Conservation (phyloP, 2,797 vertebrate species). For the Adrianichthys oophorus region DNA sequence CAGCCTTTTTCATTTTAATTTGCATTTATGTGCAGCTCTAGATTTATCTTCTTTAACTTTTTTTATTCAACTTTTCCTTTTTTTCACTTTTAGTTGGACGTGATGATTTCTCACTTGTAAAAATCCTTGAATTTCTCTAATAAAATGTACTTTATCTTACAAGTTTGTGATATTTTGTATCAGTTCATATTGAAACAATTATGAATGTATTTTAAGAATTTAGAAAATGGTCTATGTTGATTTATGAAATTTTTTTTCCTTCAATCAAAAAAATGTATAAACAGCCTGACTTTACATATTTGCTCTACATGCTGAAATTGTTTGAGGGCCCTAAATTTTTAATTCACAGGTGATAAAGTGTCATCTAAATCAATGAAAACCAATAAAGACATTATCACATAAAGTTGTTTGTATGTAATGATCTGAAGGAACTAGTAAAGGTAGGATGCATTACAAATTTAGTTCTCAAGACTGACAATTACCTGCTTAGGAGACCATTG, state of each 20-base stretch:
- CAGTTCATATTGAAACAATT: slow-evolving; percentile 1
- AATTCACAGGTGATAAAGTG: slow-evolving; percentile 8
- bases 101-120: slow-evolving; percentile 1
- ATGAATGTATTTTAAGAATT: not conserved
- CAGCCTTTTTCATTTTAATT: slow-evolving; percentile 1
- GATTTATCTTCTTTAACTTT: slow-evolving; percentile 1
- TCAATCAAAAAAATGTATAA: too few species aligned
- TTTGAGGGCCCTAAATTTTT: slow-evolving; percentile 1
- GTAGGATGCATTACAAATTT: too few species aligned
- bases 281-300: not conserved
- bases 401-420: not conserved
- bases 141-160: not conserved
- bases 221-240: too few species aligned
- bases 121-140: not conserved
- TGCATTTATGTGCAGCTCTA: slow-evolving; percentile 4
- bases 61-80: not conserved
- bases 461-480: too few species aligned
- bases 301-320: slow-evolving; percentile 6
- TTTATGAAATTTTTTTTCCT: too few species aligned
- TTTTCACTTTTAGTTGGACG: too few species aligned
- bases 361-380: slow-evolving; percentile 29
- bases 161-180: slow-evolving; percentile 1
- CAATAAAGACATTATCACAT: slow-evolving; percentile 57
- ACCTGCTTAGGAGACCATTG: too few species aligned
- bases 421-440: too few species aligned